Evolutionary conservation across 2,797 vertebrate genomes (phyloP).

Genomic region (Myotis daubentonii): DNA sequence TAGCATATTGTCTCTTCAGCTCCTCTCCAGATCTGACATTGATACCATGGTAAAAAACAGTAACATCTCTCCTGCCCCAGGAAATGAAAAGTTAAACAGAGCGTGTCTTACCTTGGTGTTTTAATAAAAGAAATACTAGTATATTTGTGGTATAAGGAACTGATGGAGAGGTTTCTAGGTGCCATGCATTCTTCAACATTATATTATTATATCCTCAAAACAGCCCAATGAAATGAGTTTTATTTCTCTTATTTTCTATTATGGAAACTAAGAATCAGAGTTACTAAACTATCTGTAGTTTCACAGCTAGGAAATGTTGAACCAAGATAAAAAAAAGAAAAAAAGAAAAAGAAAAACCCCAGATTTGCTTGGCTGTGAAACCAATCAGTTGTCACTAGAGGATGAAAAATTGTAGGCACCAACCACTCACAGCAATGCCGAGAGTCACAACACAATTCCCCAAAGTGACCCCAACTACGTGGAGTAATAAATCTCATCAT

Average conservation of each 20-base stretch:
- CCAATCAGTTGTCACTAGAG: background rate
- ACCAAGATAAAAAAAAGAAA: background rate
- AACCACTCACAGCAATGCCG: background rate
- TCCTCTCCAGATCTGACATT: background rate
- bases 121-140: background rate
- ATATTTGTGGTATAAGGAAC: background rate
- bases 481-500: background rate
- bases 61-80: background rate
- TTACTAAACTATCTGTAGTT: background rate
- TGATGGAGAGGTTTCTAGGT: background rate
- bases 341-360: background rate
- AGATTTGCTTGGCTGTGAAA: constrained; percentile 35
- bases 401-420: background rate
- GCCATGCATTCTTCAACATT: background rate
- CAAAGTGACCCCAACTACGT: background rate
- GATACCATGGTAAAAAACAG: background rate
- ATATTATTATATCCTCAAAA: background rate
- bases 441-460: background rate
- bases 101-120: background rate
- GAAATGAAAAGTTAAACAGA: background rate
- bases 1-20: background rate
- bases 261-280: background rate
- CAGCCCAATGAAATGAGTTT: background rate
- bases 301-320: constrained; percentile 1
- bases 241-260: constrained; percentile 5